Evolutionary conservation across 2,888 invertebrate species (phyloP).

Genomic region (Scelioninae gen. 1): DNA sequence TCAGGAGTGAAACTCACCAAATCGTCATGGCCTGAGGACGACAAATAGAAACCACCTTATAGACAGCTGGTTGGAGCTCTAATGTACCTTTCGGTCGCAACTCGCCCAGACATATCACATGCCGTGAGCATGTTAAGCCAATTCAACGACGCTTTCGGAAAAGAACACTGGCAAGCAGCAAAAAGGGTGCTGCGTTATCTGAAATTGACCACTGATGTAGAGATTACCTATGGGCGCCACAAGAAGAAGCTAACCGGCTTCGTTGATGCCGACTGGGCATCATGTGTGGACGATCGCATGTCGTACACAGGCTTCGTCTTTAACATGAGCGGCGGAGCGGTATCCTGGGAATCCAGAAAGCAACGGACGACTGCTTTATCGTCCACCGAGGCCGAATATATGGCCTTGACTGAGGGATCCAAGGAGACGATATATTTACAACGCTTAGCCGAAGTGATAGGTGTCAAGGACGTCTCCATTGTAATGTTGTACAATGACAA

Average conservation of each 20-base stretch:
- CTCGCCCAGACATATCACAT: too few species aligned
- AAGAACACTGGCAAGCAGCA: slow-evolving; percentile 36
- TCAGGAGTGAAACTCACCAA: slow-evolving; percentile 1
- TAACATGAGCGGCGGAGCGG: slow-evolving; percentile 1
- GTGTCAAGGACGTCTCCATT: neutral
- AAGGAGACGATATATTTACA: slow-evolving; percentile 47
- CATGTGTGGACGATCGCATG: neutral
- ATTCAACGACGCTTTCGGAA: too few species aligned
- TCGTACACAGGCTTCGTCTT: slow-evolving; percentile 26
- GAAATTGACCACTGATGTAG: slow-evolving; percentile 15
- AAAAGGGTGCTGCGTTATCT: too few species aligned
- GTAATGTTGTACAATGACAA: slow-evolving; percentile 40
- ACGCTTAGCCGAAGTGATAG: slow-evolving; percentile 9
- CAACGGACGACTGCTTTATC: slow-evolving; percentile 41
- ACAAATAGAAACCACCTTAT: slow-evolving; percentile 12
- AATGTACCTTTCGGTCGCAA: slow-evolving; percentile 31
- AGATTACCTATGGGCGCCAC: neutral
- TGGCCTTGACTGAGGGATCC: slow-evolving; percentile 12
- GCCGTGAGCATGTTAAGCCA: too few species aligned
- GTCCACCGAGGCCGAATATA: slow-evolving; percentile 31
- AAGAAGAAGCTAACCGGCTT: slow-evolving; percentile 3
- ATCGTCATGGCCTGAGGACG: neutral
- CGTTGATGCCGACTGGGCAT: slow-evolving; percentile 19
- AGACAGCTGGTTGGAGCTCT: slow-evolving; percentile 29
- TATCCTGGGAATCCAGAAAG: slow-evolving; percentile 31